Evolutionary conservation across 92 coral and sea anemone genomes (phyloP), one percentile per base, ranked within the genome.

Genomic region (Desmophyllum pertusum): DNA sequence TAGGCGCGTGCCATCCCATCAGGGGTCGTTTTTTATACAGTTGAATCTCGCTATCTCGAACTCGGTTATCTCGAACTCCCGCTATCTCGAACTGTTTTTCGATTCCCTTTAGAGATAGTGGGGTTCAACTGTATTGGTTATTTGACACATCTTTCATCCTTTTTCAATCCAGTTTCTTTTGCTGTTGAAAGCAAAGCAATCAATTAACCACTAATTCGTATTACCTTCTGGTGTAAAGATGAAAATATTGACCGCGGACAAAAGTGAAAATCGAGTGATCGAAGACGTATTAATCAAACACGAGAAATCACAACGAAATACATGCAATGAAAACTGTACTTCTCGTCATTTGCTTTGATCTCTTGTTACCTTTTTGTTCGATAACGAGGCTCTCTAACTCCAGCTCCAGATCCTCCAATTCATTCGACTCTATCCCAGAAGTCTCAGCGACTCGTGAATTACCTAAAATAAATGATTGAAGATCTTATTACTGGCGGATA

Each of bases 321-420:
- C n/a, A n/a, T n/a, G n/a, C n/a, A n/a, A n/a, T n/a, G n/a, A n/a
- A n/a, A n/a, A n/a, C n/a, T n/a, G n/a, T n/a, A n/a, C n/a, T n/a
- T n/a, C n/a, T n/a, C n/a, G n/a, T n/a, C n/a, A n/a, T n/a, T n/a
- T n/a, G n/a, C n/a, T n/a, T 6, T 59, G 42, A 8, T 67, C 1
- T 67, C 10, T 17, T 10, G 19, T 19, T 35, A 75, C 72, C 76
- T 37, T 27, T 23, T 0, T 80, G 51, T 4, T 67, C 30, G 30
- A 67, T 68, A 23, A 19, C 15, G n/a, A 80, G 84, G 57, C 38
- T 50, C 36, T 50, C 84, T 23, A 80, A 55, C 67, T 80, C 84
- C 2, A 31, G 43, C 38, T 80, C 84, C 50, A 80, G 66, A 14
- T 80, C 84, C 3, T 67, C 84, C 18, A 80, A 41, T 39, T 80